Base-by-base conservation (phyloP, 1,140 invertebrate species). In the Chelonus insularis region DNA sequence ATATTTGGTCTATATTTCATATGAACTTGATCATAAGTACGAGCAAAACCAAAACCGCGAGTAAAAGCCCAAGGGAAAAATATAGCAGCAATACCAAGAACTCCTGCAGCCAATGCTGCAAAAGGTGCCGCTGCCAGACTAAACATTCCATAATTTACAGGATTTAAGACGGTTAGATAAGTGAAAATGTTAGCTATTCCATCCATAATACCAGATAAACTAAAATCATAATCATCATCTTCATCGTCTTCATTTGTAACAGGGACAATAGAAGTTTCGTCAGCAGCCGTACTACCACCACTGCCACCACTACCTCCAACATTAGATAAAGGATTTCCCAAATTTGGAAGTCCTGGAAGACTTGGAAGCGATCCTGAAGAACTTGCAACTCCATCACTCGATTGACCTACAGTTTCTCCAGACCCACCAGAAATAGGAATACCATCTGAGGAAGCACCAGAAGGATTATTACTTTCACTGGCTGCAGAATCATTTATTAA, bases 51-150 rank as follows among this genome's bases (percentile, higher is more conserved):
- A 0, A 81, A 66, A 1, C 68, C 70, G 5, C 65, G 67, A 0
- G 79, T 78, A 57, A 81, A 71, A 12, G 74, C 68, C 73, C 74
- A 82, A 0, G 80, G 80, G 32, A 80, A 78, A 4, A 79, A 20
- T 47, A 80, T 72, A 0, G 77, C 74, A 0, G 72, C 72, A 0
- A 79, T 63, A 2, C 80, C 79, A 3, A 81, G 48, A 6, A 79
- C 23, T 0, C 78, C 77, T n/a, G 79, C 79, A 0, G 78, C 78
- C 9, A 80, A 69, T 1, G 78, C 78, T 2, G 76, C 75, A 23
- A 80, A 80, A 0, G 78, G 79, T 0, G 79, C 77, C 1, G 77
- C 71, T 2, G 76, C 69, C 23, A 82, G 48, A 20, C 78, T 77
- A 52, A 80, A 76, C 18, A 82, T 68, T 0, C 78, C 70, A 25